Evolutionary conservation across 2,888 invertebrate species (phyloP), one percentile per base, ranked within the genome.

Genomic region (Polydrusus tereticollis): DNA sequence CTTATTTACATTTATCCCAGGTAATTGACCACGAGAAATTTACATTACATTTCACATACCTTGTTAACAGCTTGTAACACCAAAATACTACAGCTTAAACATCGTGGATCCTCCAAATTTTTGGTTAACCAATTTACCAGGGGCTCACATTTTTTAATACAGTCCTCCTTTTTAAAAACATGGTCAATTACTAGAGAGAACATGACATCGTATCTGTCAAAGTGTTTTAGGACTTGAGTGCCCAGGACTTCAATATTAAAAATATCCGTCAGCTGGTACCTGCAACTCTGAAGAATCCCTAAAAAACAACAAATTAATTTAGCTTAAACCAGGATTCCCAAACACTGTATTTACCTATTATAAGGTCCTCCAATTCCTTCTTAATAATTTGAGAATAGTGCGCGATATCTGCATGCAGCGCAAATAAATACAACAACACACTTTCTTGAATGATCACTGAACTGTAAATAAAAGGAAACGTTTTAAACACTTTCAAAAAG

Each of bases 371-470:
- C 41, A 75, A 67, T 20, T 71, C 69, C 50, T 57, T 70, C 6
- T 18, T 67, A 50, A 77, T 71, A 41, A 72, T 64, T 23, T 41
- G 20, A 20, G 63, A 72, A 66, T 57, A 64, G 26, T 10, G n/a
- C 23, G n/a, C n/a, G 26, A 83, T 63, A 76, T 84, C 83, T 63
- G 70, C 78, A 57, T 80, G 78, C 26, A 85, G 67, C 8, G 82
- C 76, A 60, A 81, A 75, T 12, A 85, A 74, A 75, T 80, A 82
- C 14, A 83, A 58, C 5, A 83, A 75, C 29, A 78, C 73, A 43
- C 80, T 69, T 65, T 80, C 78, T 67, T 82, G 81, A 3, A 79
- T 57, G 18, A 76, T 60, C 55, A 76, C 73, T 41, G 77, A 65
- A 58, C 80, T 76, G 68, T 77, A 82, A 29, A 82, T 75, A 18